Percentiles rank a stretch among this genome's conserved stretches.
Evolutionary conservation across 2,797 vertebrate species (phyloP).

Genomic region (Balearica regulorum): DNA sequence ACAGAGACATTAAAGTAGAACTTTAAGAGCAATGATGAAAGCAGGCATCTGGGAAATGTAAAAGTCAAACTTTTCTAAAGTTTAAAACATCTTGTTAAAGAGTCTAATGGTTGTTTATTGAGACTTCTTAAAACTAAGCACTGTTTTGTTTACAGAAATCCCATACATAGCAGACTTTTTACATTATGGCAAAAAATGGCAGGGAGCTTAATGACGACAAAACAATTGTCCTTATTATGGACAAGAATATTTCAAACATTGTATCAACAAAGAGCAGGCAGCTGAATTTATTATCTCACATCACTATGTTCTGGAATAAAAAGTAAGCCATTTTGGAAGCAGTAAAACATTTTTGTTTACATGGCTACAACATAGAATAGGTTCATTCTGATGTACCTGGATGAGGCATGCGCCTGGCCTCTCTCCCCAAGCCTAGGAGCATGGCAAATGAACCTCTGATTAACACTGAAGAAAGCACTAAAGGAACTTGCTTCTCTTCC

Average conservation of each 20-base stretch:
- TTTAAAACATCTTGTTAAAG: slow-evolving; percentile 58
- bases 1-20: slow-evolving; percentile 52
- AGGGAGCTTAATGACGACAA: slow-evolving; percentile 64
- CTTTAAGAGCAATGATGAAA: slow-evolving; percentile 40
- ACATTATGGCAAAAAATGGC: slow-evolving; percentile 50
- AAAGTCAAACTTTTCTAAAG: slow-evolving; percentile 68
- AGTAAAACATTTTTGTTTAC: neutral
- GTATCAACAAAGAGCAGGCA: neutral
- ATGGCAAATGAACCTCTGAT: neutral
- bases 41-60: slow-evolving; percentile 65
- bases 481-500: neutral
- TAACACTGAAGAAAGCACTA: neutral
- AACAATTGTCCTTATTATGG: slow-evolving; percentile 50
- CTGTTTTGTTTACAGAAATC: slow-evolving; percentile 72
- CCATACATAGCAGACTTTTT: slow-evolving; percentile 35
- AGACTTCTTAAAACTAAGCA: slow-evolving; percentile 72
- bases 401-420: neutral
- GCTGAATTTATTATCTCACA: neutral
- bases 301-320: neutral
- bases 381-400: neutral
- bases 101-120: slow-evolving; percentile 64
- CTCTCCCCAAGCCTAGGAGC: neutral
- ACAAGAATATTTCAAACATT: slow-evolving; percentile 59
- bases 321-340: neutral
- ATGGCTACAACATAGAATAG: neutral